Conservation (phyloP, 2,797 vertebrate genomes). For the Ciconia nigra region DNA sequence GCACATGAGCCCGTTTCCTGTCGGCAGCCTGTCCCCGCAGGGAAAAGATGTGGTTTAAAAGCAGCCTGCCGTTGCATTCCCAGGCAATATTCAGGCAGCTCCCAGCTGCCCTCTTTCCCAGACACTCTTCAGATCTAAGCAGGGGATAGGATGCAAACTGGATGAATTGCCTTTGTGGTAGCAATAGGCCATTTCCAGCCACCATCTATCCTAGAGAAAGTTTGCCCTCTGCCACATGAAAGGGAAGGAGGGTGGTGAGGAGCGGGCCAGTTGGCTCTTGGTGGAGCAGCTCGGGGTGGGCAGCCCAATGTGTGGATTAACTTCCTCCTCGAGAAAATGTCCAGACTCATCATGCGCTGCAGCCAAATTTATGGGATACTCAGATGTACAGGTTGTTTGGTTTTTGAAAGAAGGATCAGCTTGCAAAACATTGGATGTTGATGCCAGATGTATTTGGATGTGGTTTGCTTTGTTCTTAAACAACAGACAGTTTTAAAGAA, state of each 20-base stretch:
- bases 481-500: constrained; percentile 38
- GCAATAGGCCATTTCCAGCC: background rate
- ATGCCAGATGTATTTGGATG: constrained; percentile 55
- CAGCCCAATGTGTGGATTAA: background rate
- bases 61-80: constrained; percentile 20
- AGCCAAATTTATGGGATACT: background rate
- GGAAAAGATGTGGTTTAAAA: background rate
- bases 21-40: background rate
- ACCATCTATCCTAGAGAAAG: background rate
- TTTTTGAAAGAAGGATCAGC: background rate
- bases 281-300: background rate
- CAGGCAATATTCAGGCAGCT: background rate
- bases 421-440: constrained; percentile 16
- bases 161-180: background rate
- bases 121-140: background rate
- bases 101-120: constrained; percentile 24
- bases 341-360: background rate
- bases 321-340: background rate
- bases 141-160: background rate
- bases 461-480: constrained; percentile 63
- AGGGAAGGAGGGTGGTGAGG: background rate
- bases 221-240: background rate
- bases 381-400: background rate
- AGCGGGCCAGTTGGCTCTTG: background rate
- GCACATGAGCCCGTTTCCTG: background rate